phyloP scores from a whole-genome alignment of 53 echinoderm and acorn worm species.

The Actinopyga echinites region DNA sequence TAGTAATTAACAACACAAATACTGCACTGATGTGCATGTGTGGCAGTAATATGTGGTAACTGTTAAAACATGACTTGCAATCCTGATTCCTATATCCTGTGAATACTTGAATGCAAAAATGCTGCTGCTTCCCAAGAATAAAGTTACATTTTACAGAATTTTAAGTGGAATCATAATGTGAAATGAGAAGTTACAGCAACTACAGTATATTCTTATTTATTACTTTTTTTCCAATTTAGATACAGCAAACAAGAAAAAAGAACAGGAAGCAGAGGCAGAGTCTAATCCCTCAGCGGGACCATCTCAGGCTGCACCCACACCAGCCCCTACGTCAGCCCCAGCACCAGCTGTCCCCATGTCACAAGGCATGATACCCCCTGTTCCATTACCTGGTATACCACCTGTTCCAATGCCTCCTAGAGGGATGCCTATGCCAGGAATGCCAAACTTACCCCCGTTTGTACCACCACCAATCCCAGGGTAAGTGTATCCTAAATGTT shows the following conservation, averaged over 20 bases:
- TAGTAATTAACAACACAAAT: too few relatives aligned
- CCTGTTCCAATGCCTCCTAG: conserved; percentile 84
- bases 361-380: conserved; percentile 59
- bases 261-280: neutral
- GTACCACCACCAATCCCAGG: conserved; percentile 73
- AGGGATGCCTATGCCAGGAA: conserved; percentile 69
- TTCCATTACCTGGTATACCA: conserved; percentile 75
- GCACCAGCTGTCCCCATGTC: conserved; percentile 54
- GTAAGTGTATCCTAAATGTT: conserved; percentile 49
- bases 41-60: too few relatives aligned
- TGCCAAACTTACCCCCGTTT: conserved; percentile 75
- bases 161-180: too few relatives aligned
- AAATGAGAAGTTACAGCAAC: too few relatives aligned
- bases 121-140: too few relatives aligned
- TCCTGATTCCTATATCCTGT: too few relatives aligned
- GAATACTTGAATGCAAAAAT: too few relatives aligned
- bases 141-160: too few relatives aligned
- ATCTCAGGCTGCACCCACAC: conserved; percentile 1
- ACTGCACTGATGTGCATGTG: too few relatives aligned
- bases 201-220: neutral
- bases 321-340: conserved; percentile 44
- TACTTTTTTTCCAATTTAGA: neutral
- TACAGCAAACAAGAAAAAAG: conserved; percentile 32
- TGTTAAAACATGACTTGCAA: too few relatives aligned
- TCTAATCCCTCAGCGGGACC: conserved; percentile 22